Evolutionary conservation across 2,113 vertebrate species (phyloP), one percentile per base, ranked within the genome.

Genomic region (Leucosticte australis): DNA sequence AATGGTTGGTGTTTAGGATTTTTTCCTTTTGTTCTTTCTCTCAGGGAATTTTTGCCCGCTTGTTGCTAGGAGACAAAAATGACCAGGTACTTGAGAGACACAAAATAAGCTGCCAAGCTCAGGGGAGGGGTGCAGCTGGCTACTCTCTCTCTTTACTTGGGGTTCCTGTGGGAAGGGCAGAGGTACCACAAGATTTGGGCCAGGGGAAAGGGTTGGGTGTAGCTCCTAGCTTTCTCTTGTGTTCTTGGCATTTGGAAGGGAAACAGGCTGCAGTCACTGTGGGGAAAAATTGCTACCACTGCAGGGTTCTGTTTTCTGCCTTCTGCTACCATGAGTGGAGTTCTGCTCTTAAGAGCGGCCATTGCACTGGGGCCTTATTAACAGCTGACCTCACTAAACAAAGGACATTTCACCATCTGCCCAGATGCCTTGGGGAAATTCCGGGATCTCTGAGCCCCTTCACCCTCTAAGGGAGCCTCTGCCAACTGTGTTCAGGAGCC

Each of bases 401-500:
- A 52, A 78, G 23, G 46, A 52, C 35, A 14, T 57, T 49, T 31
- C 35, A 22, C 13, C 75, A 63, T 12, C 35, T 17, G 2, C 22
- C 23, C 2, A 0, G 16, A 28, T 26, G 35, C 10, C 46, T 20
- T 17, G 9, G 23, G 28, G 23, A 23, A 50, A 41, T 11, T 6
- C 46, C 0, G 2, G 35, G 16, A 77, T 30, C 10, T 3, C 16
- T 24, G 35, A 60, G 35, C 57, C 57, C 57, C 24, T 39, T 10
- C 22, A 60, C 4, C 44, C 16, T 39, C 35, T 5, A 7, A 62
- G 44, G n/a, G 12, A 47, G 42, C 42, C 73, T 59, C 11, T 47
- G 11, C 26, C 0, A 0, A 20, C 9, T 9, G 15, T 59, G n/a
- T 19, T 8, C 1, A 2, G 33, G 55, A 75, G 37, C 12, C 20